These are phyloP conservation scores for Talpa occidentalis DNA, from an alignment of 2,113 vertebrate genomes.

Conservation along the genomic window DNA sequence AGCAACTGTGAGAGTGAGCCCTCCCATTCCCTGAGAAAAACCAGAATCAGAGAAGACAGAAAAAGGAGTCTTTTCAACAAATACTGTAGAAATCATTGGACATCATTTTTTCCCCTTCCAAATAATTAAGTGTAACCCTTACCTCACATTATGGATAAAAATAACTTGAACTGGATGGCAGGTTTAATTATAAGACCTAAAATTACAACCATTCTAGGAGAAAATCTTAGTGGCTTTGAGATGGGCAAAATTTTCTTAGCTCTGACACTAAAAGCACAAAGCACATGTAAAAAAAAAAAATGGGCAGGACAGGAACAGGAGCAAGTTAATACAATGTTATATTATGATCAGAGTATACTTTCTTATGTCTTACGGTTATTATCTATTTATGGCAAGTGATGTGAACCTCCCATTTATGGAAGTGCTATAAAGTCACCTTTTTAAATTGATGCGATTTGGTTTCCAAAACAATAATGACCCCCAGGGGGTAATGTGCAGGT, in stretches of 20 bases:
- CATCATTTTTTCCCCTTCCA: neutral
- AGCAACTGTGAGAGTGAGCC: neutral
- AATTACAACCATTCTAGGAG: neutral
- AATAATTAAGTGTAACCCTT: neutral
- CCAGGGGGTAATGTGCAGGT: neutral
- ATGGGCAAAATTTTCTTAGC: neutral
- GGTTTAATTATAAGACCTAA: neutral
- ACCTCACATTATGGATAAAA: neutral
- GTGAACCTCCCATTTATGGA: neutral
- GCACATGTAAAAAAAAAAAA: neutral
- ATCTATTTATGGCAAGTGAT: neutral
- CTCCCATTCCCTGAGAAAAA: neutral
- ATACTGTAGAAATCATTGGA: neutral
- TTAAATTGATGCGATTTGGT: neutral
- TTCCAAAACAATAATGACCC: neutral
- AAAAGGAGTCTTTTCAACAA: neutral
- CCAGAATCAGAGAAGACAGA: neutral
- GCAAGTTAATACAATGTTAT: neutral
- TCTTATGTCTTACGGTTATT: neutral
- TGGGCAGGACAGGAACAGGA: neutral
- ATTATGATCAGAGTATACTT: neutral
- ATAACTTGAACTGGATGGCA: neutral
- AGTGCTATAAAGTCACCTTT: neutral
- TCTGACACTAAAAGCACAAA: neutral
- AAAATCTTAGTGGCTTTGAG: slow-evolving; percentile 24